Conservation (phyloP, 1,140 invertebrate species). For the Lanistes nyassanus region DNA sequence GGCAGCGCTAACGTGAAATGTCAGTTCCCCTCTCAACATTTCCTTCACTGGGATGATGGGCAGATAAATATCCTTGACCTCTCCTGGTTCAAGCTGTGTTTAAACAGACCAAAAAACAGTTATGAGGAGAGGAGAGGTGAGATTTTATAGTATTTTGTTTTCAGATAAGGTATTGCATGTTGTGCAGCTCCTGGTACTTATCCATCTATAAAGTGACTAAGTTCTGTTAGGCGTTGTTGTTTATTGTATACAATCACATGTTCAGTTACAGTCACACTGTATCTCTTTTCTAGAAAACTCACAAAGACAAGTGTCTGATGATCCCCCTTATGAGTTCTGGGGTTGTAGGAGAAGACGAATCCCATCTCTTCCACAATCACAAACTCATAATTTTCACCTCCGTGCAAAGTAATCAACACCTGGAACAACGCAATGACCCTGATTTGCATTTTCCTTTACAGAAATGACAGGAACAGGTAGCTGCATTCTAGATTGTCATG, state of each 20-base stretch:
- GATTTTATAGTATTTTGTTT: too few relatives aligned
- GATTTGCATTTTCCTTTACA: too few relatives aligned
- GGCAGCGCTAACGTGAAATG: constrained; percentile 83
- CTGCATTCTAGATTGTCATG: too few relatives aligned
- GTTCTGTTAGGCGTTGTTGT: too few relatives aligned
- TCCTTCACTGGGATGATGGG: constrained; percentile 82
- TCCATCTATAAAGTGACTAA: too few relatives aligned
- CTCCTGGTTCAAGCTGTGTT: constrained; percentile 64
- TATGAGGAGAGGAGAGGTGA: too few relatives aligned
- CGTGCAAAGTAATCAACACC: constrained; percentile 83
- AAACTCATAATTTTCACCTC: constrained; percentile 87
- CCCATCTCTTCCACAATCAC: constrained; percentile 93
- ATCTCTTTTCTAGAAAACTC: constrained; percentile 71
- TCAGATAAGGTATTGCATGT: too few relatives aligned
- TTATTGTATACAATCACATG: too few relatives aligned
- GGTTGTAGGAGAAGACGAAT: constrained; percentile 78
- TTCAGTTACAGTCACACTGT: too few relatives aligned
- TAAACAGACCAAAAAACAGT: constrained; percentile 6
- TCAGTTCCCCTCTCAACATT: constrained; percentile 79
- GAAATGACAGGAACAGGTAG: too few relatives aligned
- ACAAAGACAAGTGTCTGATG: constrained; percentile 95
- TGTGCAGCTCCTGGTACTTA: too few relatives aligned
- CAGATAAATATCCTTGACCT: constrained; percentile 77
- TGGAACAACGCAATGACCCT: constrained; percentile 65
- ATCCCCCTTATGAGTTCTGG: constrained; percentile 87